Base-by-base conservation (phyloP, 64 coral and sea anemone genomes). In the Montipora efflorescens region DNA sequence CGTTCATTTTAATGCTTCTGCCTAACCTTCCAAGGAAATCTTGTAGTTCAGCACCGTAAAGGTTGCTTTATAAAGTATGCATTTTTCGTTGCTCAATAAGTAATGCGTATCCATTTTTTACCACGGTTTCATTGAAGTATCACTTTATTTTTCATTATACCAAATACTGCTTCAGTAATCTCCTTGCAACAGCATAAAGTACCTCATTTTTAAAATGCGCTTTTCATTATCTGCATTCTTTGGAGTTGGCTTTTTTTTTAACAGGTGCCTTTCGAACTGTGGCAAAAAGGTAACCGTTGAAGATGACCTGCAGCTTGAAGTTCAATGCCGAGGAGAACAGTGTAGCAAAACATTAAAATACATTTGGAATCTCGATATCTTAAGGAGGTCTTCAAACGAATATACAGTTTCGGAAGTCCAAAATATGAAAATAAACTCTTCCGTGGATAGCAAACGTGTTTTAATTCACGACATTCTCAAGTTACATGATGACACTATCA, bases 221-320 rank as follows among this genome's bases (percentile, higher is more conserved):
- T 8, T 57, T 57, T 57, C 11, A 57, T 11, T 57, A 36, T 36
- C 36, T 2, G 2, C 36, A 36, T 36, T 36, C 36, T 36, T 36
- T 36, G 36, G 36, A 36, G 36, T 36, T 36, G 36, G 36, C 11
- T 64, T 64, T 64, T 64, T 8, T 64, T 1, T 62, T 18, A 59
- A 59, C 8, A 92, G 90, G 19, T 93, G 92, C 68, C 19, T 88
- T 1, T 88, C 83, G 69, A 93, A 93, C n/a, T 93, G 92, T 78
- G 53, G 77, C 9, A 5, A 47, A 44, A 93, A 93, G 75, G 78
- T 88, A 3, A 93, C 48, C 25, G 75, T 84, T 13, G 74, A 78
- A 46, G 50, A 67, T 66, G 16, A 79, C 21, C 75, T 88, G 5
- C 44, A 71, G 1, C 48, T 93, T 6, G 74, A 78, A 19, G 83